A percentile compares a stretch with the other conserved stretches of the same genome.
Evolutionary conservation across 2,113 vertebrate species (phyloP).

Genomic region (Larimichthys crocea): DNA sequence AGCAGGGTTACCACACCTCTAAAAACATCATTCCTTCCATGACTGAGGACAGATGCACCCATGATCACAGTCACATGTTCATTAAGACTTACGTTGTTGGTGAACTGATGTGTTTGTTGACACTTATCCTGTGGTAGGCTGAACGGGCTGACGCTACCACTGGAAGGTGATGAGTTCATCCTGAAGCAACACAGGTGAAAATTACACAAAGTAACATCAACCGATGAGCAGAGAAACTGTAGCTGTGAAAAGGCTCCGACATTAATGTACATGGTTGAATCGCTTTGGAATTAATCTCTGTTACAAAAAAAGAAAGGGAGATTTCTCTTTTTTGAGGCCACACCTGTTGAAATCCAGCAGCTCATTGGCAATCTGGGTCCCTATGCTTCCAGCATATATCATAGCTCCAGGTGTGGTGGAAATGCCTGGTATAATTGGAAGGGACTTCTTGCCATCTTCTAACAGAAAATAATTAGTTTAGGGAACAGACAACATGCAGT

Average conservation of each 20-base stretch:
- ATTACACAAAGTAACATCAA: neutral
- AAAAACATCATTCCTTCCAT: too few relatives aligned
- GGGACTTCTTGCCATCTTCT: constrained; percentile 86
- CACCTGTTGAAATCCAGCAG: constrained; percentile 92
- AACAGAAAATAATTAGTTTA: constrained; percentile 3
- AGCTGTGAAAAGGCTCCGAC: neutral
- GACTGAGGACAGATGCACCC: neutral
- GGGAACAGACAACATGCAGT: constrained; percentile 1
- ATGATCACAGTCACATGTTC: constrained; percentile 16
- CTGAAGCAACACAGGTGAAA: constrained; percentile 72
- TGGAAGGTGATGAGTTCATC: constrained; percentile 89
- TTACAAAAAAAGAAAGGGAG: neutral
- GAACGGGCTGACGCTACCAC: constrained; percentile 86
- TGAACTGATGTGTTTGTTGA: constrained; percentile 77
- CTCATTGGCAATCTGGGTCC: constrained; percentile 92
- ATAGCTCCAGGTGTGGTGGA: constrained; percentile 85
- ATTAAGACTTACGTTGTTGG: constrained; percentile 84
- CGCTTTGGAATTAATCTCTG: neutral
- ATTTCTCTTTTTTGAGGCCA: neutral
- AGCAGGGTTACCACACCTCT: too few relatives aligned
- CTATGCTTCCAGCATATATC: constrained; percentile 91
- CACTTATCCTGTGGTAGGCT: constrained; percentile 86
- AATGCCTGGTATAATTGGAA: constrained; percentile 85
- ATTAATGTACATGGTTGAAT: neutral
- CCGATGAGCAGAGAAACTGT: neutral